A percentile compares a stretch with the other conserved stretches of the same genome.
These are phyloP conservation scores for Nothoprocta pentlandii DNA, from an alignment of 2,113 vertebrate genomes.

Conservation along the genomic window DNA sequence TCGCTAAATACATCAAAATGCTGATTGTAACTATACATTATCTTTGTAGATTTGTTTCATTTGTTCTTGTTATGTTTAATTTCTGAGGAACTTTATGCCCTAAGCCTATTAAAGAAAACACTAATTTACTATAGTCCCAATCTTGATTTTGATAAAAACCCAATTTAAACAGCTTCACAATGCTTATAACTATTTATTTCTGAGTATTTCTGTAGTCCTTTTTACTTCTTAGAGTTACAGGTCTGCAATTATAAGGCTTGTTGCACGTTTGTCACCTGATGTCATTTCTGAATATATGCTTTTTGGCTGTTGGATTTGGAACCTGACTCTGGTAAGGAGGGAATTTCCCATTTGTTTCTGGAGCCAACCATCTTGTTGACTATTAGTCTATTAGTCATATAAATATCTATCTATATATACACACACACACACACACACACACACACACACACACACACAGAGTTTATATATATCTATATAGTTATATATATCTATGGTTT, in stretches of 20 bases:
- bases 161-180: neutral
- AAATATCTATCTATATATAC: neutral
- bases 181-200: neutral
- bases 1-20: neutral
- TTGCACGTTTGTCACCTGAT: neutral
- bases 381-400: neutral
- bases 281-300: neutral
- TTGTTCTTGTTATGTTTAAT: neutral
- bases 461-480: no score
- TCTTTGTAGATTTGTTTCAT: neutral
- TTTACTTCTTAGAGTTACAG: neutral
- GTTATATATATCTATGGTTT: no score
- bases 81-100: neutral
- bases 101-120: neutral
- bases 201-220: neutral
- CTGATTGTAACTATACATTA: neutral
- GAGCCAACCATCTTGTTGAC: neutral
- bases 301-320: neutral
- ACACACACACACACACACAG: no score
- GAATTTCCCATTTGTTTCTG: neutral
- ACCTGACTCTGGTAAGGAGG: neutral
- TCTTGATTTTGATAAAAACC: neutral
- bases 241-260: neutral
- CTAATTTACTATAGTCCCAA: neutral
- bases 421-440: no score